Conservation (phyloP, 2,797 vertebrate species). For the Acrocephalus scirpaceus region DNA sequence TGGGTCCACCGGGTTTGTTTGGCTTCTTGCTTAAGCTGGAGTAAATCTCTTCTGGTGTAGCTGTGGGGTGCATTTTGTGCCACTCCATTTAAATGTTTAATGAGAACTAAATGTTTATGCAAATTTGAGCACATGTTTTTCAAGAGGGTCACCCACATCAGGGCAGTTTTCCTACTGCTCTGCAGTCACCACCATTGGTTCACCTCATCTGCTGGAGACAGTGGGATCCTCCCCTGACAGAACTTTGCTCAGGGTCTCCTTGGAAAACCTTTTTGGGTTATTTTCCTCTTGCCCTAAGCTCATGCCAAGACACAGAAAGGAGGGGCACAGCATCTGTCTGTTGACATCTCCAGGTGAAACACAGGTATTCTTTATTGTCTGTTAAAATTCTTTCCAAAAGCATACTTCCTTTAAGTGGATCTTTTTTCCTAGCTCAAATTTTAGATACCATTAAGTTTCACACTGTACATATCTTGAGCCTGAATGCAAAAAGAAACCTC, state of each 20-base stretch:
- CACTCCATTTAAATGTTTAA: not conserved
- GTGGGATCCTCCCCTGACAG: not conserved
- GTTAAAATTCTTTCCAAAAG: not conserved
- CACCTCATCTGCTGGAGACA: not conserved
- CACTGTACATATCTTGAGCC: not conserved
- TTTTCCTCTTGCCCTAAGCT: not conserved
- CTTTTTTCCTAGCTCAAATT: not conserved
- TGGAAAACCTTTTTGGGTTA: not conserved
- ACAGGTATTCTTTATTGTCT: not conserved
- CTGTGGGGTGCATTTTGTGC: not conserved
- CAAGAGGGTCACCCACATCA: not conserved
- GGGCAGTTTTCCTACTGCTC: not conserved
- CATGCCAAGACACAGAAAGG: not conserved
- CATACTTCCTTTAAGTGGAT: not conserved
- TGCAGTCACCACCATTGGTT: not conserved
- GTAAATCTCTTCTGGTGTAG: not conserved
- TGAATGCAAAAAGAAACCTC: not conserved
- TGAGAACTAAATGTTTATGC: not conserved
- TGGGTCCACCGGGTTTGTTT: not conserved
- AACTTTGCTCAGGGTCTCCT: not conserved
- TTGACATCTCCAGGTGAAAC: not conserved
- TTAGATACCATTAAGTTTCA: not conserved
- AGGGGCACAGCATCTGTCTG: not conserved
- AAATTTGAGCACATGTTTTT: fast-evolving
- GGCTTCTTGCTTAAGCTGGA: not conserved